Evolutionary conservation across 23 tunicate genomes (phyloP).

Genomic region (Styela clava): DNA sequence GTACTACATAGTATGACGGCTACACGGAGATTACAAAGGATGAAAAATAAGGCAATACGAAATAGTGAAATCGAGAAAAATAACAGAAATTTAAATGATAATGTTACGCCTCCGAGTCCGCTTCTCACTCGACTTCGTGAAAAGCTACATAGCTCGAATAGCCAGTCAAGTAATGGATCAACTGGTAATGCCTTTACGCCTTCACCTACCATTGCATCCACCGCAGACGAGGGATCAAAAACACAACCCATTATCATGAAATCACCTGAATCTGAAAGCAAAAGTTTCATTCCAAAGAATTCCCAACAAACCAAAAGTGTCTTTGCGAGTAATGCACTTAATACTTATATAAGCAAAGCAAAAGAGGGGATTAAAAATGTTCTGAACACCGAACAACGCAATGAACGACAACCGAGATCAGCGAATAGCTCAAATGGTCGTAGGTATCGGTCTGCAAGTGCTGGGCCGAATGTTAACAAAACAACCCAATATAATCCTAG

Average conservation of each 20-base stretch:
- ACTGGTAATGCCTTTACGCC: slow-evolving; percentile 11
- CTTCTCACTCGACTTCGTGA: slow-evolving; percentile 20
- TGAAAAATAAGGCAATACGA: slow-evolving; percentile 23
- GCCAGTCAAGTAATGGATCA: background rate
- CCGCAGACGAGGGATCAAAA: slow-evolving; percentile 17
- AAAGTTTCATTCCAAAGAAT: background rate
- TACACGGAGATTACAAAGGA: slow-evolving; percentile 10
- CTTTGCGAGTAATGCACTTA: background rate
- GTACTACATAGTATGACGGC: slow-evolving; percentile 18
- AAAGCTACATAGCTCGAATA: slow-evolving; percentile 4
- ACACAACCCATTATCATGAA: background rate
- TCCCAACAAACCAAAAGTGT: background rate
- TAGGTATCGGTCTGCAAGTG: slow-evolving; percentile 73
- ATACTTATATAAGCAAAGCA: slow-evolving; percentile 36
- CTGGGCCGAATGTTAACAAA: slow-evolving; percentile 51
- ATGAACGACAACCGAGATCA: slow-evolving; percentile 43
- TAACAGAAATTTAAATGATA: background rate
- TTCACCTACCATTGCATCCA: background rate
- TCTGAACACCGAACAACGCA: background rate
- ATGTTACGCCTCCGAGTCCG: slow-evolving; percentile 20
- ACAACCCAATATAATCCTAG: background rate
- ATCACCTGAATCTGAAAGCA: background rate
- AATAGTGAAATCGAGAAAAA: background rate
- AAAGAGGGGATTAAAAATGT: slow-evolving; percentile 83
- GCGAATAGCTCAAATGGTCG: slow-evolving; percentile 30